Conservation (phyloP, 2,888 invertebrate genomes). For the Thelaira solivaga region DNA sequence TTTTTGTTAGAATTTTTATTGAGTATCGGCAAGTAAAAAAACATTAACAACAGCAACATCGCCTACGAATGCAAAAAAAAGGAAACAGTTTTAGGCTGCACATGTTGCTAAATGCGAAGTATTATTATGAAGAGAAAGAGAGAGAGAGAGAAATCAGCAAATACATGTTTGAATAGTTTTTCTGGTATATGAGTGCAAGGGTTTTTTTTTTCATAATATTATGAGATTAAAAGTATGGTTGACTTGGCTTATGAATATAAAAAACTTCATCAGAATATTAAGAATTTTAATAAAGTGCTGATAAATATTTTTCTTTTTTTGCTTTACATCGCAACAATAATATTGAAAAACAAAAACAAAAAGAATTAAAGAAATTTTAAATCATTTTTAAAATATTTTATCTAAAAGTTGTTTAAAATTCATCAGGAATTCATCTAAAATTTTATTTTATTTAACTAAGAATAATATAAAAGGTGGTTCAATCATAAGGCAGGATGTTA, state of each 20-base stretch:
- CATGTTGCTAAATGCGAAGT: conserved; percentile 33
- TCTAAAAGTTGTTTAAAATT: too few relatives aligned
- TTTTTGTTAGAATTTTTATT: conserved; percentile 24
- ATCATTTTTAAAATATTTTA: too few relatives aligned
- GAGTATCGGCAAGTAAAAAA: conserved; percentile 19
- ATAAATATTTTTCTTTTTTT: neutral
- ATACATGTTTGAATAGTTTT: conserved; percentile 24
- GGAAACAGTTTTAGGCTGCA: conserved; percentile 19
- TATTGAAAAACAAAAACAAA: neutral
- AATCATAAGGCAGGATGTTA: too few relatives aligned
- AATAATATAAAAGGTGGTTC: too few relatives aligned
- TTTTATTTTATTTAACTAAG: too few relatives aligned
- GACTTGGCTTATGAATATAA: conserved; percentile 28
- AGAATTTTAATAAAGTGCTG: conserved; percentile 10
- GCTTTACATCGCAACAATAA: too few relatives aligned
- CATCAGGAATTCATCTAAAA: too few relatives aligned
- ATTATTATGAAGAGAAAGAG: conserved; percentile 33
- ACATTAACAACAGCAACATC: neutral
- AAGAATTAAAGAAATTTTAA: neutral
- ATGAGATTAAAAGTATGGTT: neutral
- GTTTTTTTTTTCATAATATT: neutral
- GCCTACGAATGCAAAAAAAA: conserved; percentile 1
- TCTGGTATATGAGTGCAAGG: neutral
- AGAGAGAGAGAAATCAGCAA: conserved; percentile 28
- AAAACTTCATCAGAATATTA: conserved; percentile 24